A percentile compares a stretch with the other conserved stretches of the same genome.
phyloP scores from a whole-genome alignment of 2,113 vertebrate genomes.

The Gymnarchus niloticus region DNA sequence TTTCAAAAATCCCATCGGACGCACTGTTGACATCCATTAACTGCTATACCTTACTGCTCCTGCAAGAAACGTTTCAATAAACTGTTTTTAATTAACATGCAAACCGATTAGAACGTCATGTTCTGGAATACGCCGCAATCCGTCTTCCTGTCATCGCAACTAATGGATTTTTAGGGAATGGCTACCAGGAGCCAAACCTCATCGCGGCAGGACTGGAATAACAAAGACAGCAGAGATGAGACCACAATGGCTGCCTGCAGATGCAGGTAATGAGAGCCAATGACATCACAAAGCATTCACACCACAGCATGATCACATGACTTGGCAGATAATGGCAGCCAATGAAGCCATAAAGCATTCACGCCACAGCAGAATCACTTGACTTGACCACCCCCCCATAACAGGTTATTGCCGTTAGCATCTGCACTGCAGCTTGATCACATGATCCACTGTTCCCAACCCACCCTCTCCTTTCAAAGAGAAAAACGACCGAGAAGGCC shows the following conservation, averaged over 20 bases:
- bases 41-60: slow-evolving; percentile 44
- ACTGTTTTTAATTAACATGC: slow-evolving; percentile 63
- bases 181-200: slow-evolving; percentile 39
- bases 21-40: slow-evolving; percentile 47
- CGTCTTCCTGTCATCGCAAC: slow-evolving; percentile 60
- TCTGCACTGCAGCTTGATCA: background rate
- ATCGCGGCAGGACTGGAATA: slow-evolving; percentile 50
- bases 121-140: slow-evolving; percentile 60
- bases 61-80: slow-evolving; percentile 60
- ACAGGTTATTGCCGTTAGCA: background rate
- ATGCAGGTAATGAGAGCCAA: background rate
- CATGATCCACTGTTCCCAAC: background rate
- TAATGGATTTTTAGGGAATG: slow-evolving; percentile 56
- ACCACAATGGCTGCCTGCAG: background rate
- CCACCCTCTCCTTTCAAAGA: background rate
- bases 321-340: background rate
- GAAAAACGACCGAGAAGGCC: background rate
- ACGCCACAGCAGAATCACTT: background rate
- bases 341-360: background rate
- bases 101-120: slow-evolving; percentile 62
- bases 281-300: background rate
- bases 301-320: slow-evolving; percentile 1
- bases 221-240: slow-evolving; percentile 34
- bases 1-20: background rate
- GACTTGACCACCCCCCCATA: background rate